Evolutionary conservation across 1,140 invertebrate species (phyloP).

Genomic region (Ceratosolen fusciceps): DNA sequence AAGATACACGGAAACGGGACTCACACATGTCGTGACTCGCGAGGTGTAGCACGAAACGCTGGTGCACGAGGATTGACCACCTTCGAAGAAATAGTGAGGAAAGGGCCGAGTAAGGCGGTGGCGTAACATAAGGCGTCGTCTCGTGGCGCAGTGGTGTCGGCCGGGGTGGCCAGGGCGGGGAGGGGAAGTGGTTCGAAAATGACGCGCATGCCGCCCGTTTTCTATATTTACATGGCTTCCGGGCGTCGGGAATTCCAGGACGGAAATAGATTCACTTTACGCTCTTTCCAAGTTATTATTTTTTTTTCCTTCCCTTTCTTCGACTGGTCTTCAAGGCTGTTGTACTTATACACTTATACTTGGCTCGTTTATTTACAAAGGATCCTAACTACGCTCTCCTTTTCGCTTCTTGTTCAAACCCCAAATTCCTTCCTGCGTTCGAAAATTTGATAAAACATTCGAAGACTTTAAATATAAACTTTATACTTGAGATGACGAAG

Average conservation of each 20-base stretch:
- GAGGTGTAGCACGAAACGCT: neutral
- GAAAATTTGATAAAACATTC: neutral
- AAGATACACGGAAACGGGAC: neutral
- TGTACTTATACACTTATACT: neutral
- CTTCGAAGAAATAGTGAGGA: no score
- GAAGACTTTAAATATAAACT: neutral
- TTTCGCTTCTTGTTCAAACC: neutral
- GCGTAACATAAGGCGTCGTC: no score
- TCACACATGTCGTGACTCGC: neutral
- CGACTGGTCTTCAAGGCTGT: neutral
- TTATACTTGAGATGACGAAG: neutral
- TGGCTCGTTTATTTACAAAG: conserved; percentile 33
- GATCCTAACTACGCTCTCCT: neutral
- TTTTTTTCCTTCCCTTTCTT: neutral
- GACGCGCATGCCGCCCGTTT: neutral
- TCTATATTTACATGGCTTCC: conserved; percentile 36
- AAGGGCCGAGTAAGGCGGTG: no score
- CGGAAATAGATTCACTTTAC: conserved; percentile 44
- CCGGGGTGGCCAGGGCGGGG: neutral
- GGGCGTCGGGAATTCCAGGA: neutral
- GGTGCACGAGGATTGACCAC: conserved; percentile 3
- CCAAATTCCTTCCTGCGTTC: neutral
- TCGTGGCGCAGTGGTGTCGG: no score
- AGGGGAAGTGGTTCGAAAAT: neutral
- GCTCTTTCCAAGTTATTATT: neutral